Percentiles rank a stretch among this genome's conserved stretches.
Conservation (phyloP, 2,888 invertebrate genomes). For the Muscina levida region DNA sequence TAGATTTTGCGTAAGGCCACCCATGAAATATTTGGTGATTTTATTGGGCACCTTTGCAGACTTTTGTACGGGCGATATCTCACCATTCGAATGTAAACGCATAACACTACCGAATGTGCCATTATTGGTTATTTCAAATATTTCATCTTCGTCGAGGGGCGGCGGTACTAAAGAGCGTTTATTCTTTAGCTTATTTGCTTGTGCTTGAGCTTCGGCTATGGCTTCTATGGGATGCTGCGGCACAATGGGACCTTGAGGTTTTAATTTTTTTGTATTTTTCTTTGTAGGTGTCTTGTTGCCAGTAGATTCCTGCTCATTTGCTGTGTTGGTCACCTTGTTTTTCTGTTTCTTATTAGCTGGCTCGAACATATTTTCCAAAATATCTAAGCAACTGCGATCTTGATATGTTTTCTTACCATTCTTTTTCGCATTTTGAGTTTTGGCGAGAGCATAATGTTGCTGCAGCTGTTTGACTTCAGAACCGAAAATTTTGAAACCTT, state of each 20-base stretch:
- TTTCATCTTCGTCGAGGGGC: constrained; percentile 72
- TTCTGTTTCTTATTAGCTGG: constrained; percentile 56
- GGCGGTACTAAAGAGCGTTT: constrained; percentile 32
- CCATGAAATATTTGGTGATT: constrained; percentile 77
- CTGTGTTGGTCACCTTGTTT: constrained; percentile 21
- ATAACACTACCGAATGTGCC: constrained; percentile 76
- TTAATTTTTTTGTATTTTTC: constrained; percentile 45
- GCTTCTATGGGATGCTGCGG: constrained; percentile 59
- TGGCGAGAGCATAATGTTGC: constrained; percentile 69
- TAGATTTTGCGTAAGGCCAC: constrained; percentile 65
- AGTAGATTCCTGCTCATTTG: constrained; percentile 33
- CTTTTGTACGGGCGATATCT: constrained; percentile 74
- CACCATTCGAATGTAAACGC: constrained; percentile 74
- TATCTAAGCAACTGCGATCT: constrained; percentile 75
- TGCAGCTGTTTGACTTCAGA: constrained; percentile 75
- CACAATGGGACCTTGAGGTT: constrained; percentile 44
- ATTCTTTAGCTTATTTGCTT: constrained; percentile 58
- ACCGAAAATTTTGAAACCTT: constrained; percentile 77
- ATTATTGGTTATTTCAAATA: constrained; percentile 77
- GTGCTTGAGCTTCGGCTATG: constrained; percentile 52
- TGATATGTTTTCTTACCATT: constrained; percentile 51
- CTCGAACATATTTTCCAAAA: constrained; percentile 76
- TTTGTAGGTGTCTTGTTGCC: constrained; percentile 43
- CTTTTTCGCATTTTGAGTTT: constrained; percentile 39
- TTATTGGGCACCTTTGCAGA: constrained; percentile 72